These are phyloP conservation scores for cat (Felis catus) DNA, from an alignment of 2,113 vertebrate genomes.

Conservation along the genomic window DNA sequence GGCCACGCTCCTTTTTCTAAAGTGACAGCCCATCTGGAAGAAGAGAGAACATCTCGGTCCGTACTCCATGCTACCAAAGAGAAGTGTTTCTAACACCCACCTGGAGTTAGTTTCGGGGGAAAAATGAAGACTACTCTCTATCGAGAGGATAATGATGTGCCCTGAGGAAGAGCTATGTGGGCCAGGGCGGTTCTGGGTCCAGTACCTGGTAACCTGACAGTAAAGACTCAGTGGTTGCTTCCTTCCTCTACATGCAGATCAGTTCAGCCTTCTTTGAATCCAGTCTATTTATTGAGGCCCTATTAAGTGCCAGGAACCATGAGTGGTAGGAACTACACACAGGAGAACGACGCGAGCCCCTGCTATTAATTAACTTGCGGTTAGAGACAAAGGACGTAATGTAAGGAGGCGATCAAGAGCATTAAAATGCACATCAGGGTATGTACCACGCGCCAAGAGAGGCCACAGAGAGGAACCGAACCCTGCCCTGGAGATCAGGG, in stretches of 20 bases:
- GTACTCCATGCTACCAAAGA: not conserved
- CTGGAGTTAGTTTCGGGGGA: not conserved
- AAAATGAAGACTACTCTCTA: not conserved
- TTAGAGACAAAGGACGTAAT: not conserved
- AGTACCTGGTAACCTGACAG: not conserved
- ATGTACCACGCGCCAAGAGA: rapidly evolving
- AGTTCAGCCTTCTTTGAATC: not conserved
- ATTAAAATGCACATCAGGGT: too few relatives aligned
- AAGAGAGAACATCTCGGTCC: not conserved
- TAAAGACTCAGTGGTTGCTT: not conserved
- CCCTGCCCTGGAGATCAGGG: not conserved
- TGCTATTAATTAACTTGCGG: not conserved
- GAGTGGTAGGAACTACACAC: not conserved
- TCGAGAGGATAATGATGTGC: not conserved
- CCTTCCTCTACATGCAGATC: not conserved
- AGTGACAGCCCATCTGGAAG: not conserved
- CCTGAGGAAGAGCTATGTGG: not conserved
- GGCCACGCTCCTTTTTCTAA: not conserved
- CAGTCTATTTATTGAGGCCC: not conserved
- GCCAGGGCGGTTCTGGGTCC: not conserved
- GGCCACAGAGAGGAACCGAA: not conserved
- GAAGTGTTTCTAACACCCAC: not conserved
- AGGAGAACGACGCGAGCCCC: not conserved
- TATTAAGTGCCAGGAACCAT: not conserved
- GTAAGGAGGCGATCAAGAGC: too few relatives aligned